These are phyloP conservation scores for Actinia tenebrosa DNA, from an alignment of 64 coral and sea anemone genomes.

Conservation along the genomic window DNA sequence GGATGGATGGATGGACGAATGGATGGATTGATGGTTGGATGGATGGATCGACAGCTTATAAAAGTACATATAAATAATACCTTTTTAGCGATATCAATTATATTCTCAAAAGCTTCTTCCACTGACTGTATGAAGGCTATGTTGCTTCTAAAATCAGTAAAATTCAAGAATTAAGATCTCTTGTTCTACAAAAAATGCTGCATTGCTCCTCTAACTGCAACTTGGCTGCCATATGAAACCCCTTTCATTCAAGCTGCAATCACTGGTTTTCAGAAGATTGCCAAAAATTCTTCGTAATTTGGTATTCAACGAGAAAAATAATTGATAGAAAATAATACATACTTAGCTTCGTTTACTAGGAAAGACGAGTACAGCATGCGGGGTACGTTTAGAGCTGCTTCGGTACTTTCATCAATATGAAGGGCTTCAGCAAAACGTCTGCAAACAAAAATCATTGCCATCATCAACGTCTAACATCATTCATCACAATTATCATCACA, in stretches of 20 bases:
- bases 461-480: background rate
- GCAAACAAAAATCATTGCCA: background rate
- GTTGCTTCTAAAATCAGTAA: slow-evolving; percentile 32
- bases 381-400: slow-evolving; percentile 24
- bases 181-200: too few relatives aligned
- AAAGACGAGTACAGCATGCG: slow-evolving; percentile 62
- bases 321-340: slow-evolving; percentile 1
- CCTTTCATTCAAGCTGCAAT: too few relatives aligned
- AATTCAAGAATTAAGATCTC: too few relatives aligned
- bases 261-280: too few relatives aligned
- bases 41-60: background rate
- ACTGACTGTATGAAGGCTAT: slow-evolving; percentile 72
- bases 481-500: background rate
- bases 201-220: too few relatives aligned
- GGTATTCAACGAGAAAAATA: too few relatives aligned
- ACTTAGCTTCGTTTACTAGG: slow-evolving; percentile 83
- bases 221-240: too few relatives aligned
- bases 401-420: slow-evolving; percentile 48
- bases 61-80: background rate
- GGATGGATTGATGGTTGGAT: background rate
- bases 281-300: too few relatives aligned
- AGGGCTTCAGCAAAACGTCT: slow-evolving; percentile 76
- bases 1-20: background rate
- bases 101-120: slow-evolving; percentile 81
- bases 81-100: slow-evolving; percentile 69